Evolutionary conservation across 1,140 invertebrate species (phyloP).

Genomic region (Hylaeus anthracinus): DNA sequence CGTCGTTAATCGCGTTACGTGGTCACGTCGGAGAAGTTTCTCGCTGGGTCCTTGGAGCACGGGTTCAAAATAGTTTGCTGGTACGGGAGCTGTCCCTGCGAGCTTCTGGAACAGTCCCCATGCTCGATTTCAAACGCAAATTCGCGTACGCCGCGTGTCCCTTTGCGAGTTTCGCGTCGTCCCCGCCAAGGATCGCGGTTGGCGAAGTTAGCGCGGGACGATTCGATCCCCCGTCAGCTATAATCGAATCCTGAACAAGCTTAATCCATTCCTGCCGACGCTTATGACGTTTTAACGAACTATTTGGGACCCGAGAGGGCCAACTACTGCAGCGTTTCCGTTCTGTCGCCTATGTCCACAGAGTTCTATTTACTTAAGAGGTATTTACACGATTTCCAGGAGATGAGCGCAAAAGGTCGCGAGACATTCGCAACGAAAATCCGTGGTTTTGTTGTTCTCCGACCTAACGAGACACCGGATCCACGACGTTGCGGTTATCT

Average conservation of each 20-base stretch:
- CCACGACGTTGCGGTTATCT: constrained; percentile 20
- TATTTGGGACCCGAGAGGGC: constrained; percentile 25
- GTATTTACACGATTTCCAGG: too few species aligned
- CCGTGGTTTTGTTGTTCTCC: background rate
- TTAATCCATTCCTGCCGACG: constrained; percentile 47
- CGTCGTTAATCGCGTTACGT: background rate
- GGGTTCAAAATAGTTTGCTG: constrained; percentile 37
- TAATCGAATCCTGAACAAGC: constrained; percentile 59
- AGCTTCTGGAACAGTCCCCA: background rate
- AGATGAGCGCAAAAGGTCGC: too few species aligned
- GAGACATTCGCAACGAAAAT: background rate
- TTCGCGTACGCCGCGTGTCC: constrained; percentile 60
- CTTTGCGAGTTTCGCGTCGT: constrained; percentile 51
- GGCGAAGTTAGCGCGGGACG: constrained; percentile 64
- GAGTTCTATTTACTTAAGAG: background rate
- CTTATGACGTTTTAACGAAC: constrained; percentile 27
- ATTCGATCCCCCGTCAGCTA: constrained; percentile 57
- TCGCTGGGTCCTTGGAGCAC: constrained; percentile 32
- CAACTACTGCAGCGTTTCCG: constrained; percentile 27
- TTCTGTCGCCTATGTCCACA: constrained; percentile 1
- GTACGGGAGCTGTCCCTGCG: constrained; percentile 21
- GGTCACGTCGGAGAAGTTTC: constrained; percentile 23
- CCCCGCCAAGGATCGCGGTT: constrained; percentile 62
- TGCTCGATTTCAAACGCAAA: constrained; percentile 71
- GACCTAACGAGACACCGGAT: constrained; percentile 19